Percentiles rank a stretch among this genome's conserved stretches.
These are phyloP conservation scores for Troides oblongomaculatus DNA, from an alignment of 2,888 invertebrate species.

Conservation along the genomic window DNA sequence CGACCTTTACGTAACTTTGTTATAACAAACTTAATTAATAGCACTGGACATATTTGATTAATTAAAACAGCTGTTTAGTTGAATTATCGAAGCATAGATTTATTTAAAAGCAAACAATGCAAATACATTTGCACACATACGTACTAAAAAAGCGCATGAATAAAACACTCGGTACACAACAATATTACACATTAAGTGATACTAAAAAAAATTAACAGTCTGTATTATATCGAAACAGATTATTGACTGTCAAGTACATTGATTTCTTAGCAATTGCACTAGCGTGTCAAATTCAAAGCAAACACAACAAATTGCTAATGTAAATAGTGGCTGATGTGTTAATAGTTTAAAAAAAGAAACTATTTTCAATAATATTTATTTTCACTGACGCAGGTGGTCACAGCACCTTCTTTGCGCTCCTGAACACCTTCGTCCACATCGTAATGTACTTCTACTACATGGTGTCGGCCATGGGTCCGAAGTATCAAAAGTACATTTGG, in stretches of 20 bases:
- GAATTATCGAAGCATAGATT: too few relatives aligned
- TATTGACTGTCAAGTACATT: background rate
- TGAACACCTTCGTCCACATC: constrained; percentile 97
- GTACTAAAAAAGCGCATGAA: too few relatives aligned
- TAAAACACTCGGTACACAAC: background rate
- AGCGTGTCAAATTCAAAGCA: constrained; percentile 3
- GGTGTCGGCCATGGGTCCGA: constrained; percentile 95
- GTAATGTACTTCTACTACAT: constrained; percentile 99
- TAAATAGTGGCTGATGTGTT: constrained; percentile 7
- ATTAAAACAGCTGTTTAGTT: too few relatives aligned
- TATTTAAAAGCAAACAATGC: too few relatives aligned
- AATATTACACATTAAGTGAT: background rate
- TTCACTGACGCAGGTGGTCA: constrained; percentile 87
- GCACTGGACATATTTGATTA: background rate
- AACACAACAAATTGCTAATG: constrained; percentile 4
- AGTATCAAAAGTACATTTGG: constrained; percentile 96
- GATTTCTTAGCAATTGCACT: background rate
- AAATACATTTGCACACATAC: too few relatives aligned
- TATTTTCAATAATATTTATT: constrained; percentile 3
- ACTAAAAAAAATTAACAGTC: background rate
- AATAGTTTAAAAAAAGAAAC: constrained; percentile 5
- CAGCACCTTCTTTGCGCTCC: constrained; percentile 96
- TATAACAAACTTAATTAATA: background rate
- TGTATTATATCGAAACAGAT: background rate
- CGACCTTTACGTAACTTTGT: background rate